Evolutionary conservation across 2,113 vertebrate genomes (phyloP), one percentile per base, ranked within the genome.

Genomic region (Macquaria australasica): DNA sequence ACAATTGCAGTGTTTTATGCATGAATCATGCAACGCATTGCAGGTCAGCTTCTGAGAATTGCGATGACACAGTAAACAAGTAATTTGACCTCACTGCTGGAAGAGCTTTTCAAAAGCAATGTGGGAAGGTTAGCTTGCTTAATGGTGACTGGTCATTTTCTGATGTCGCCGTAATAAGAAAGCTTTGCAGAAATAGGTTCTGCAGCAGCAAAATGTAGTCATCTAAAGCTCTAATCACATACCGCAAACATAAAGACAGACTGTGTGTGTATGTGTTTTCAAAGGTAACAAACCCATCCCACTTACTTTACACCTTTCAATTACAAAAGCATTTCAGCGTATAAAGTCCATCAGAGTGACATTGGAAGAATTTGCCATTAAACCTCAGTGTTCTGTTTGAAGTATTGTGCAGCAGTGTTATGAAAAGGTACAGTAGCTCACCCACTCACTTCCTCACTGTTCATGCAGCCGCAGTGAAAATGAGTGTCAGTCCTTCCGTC

Each of bases 261-360:
- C n/a, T 63, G 59, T 59, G 68, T n/a, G 21, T 48, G 21, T 39
- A 14, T 39, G 18, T 55, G 18, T 78, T 73, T 69, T 77, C 63
- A 83, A 87, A 88, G 45, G 58, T 62, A 85, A 71, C 63, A 79
- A 80, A 82, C 50, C 64, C 41, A 56, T 43, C 70, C 66, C 70
- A 48, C 59, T 90, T 73, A 64, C 80, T 86, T 53, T 51, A 16
- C 73, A 45, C 37, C 50, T 87, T 83, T 76, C 66, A 77, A 77
- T 89, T 82, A 81, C 31, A 69, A 85, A 77, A 75, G 12, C 16
- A 45, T 34, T 73, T 76, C 73, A 9, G 34, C 45, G 16, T 37
- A 21, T 41, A 34, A 16, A 39, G 34, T 71, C 74, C 63, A 53
- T 9, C 72, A 68, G 55, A 83, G 73, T 77, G 83, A 82, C 72